phyloP scores from a whole-genome alignment of 1,140 invertebrate species.

The Leptopilina clavipes region DNA sequence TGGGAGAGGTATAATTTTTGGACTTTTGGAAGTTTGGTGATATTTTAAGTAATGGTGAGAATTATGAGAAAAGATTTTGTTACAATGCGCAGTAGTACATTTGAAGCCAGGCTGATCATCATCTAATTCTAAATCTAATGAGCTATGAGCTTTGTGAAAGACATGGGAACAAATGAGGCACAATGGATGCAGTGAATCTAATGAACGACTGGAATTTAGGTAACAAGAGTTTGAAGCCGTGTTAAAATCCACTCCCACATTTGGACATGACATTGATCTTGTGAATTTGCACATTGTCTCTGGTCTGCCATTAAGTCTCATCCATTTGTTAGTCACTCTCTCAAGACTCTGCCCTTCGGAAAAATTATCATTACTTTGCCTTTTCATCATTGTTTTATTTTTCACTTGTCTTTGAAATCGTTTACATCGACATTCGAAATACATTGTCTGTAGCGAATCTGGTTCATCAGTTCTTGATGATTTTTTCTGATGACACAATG shows the following conservation, averaged over 20 bases:
- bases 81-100: neutral
- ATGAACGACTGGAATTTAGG: constrained; percentile 26
- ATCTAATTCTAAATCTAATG: constrained; percentile 25
- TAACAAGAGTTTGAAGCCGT: neutral
- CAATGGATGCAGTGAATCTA: constrained; percentile 30
- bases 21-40: constrained; percentile 48
- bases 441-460: too few relatives aligned
- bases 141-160: constrained; percentile 23
- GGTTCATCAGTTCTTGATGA: neutral
- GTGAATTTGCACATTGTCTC: constrained; percentile 1
- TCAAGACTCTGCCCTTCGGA: constrained; percentile 33
- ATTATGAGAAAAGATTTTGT: constrained; percentile 41
- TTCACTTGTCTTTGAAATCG: neutral
- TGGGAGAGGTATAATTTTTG: constrained; percentile 50
- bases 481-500: neutral
- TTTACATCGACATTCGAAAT: neutral
- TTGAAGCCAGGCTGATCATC: neutral
- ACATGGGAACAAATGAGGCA: neutral
- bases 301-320: neutral
- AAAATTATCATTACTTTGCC: neutral
- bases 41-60: constrained; percentile 47
- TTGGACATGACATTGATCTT: constrained; percentile 43
- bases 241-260: constrained; percentile 18
- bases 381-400: neutral
- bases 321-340: neutral